These are phyloP conservation scores for Ataeniobius toweri DNA, from an alignment of 2,797 vertebrate species.

Conservation along the genomic window DNA sequence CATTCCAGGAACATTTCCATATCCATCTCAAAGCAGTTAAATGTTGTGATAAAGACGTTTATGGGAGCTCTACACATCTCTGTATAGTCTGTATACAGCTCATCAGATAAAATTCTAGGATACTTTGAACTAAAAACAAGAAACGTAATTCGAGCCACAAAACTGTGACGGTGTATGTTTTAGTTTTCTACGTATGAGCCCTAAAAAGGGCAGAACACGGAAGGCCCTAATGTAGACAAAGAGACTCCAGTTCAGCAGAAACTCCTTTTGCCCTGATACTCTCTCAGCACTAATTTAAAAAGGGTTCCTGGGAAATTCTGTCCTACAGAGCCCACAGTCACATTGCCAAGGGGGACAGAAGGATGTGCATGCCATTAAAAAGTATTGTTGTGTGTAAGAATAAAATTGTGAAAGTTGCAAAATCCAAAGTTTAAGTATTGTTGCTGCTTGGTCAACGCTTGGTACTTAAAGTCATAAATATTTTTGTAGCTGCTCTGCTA, in stretches of 20 bases:
- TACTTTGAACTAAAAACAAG: background rate
- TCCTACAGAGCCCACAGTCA: background rate
- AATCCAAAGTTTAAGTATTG: background rate
- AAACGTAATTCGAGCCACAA: background rate
- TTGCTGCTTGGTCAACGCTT: background rate
- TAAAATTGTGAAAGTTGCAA: background rate
- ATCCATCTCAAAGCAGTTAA: too few relatives aligned
- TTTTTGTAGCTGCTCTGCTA: background rate
- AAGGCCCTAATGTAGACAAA: background rate
- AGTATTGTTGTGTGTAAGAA: background rate
- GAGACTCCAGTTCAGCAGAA: conserved; percentile 2
- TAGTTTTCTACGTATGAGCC: conserved; percentile 1
- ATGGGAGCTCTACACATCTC: background rate
- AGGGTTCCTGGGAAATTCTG: conserved; percentile 4
- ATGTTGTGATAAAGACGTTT: background rate
- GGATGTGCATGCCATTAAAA: background rate
- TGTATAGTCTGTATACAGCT: background rate
- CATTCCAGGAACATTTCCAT: background rate
- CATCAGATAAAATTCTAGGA: background rate
- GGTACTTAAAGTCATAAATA: conserved; percentile 1
- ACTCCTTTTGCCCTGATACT: background rate
- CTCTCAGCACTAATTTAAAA: background rate
- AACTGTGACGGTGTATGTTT: background rate
- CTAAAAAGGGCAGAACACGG: conserved; percentile 12
- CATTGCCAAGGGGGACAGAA: conserved; percentile 7